These are phyloP conservation scores for Polyploca ridens DNA, from an alignment of 2,888 invertebrate genomes.

Conservation along the genomic window DNA sequence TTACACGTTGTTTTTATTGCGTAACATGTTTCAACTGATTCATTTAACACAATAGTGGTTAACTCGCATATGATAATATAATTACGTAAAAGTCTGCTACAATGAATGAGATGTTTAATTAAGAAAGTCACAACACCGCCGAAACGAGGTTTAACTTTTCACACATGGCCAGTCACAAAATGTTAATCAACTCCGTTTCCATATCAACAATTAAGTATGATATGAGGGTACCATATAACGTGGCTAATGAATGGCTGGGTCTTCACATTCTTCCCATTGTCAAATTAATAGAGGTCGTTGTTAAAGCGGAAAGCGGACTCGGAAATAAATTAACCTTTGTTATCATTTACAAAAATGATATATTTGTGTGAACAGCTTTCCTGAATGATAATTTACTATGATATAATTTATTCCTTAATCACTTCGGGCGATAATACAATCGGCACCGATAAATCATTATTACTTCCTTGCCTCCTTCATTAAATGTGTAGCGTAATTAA, in stretches of 20 bases:
- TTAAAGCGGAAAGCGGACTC: background rate
- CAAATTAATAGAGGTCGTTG: background rate
- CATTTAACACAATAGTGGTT: conserved; percentile 67
- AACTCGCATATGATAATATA: conserved; percentile 47
- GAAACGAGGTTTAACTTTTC: conserved; percentile 54
- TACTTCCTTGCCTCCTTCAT: background rate
- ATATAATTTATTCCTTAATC: conserved; percentile 3
- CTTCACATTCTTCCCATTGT: conserved; percentile 26
- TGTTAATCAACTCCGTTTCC: conserved; percentile 48
- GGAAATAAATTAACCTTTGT: conserved; percentile 5
- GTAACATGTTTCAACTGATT: conserved; percentile 39
- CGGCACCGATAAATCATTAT: background rate
- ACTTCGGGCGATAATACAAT: background rate
- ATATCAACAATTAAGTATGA: conserved; percentile 31
- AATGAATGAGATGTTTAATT: conserved; percentile 69
- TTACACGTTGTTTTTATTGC: background rate
- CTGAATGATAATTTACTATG: background rate
- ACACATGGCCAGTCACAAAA: conserved; percentile 49
- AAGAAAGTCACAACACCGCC: conserved; percentile 51
- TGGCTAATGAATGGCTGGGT: conserved; percentile 41
- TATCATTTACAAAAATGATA: background rate
- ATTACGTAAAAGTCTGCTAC: conserved; percentile 65
- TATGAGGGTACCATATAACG: conserved; percentile 42
- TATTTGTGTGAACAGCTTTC: background rate
- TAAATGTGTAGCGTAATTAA: background rate